Percentiles rank a stretch among this genome's conserved stretches.
Conservation (phyloP, 2,113 vertebrate genomes). For the Chaetura pelagica region DNA sequence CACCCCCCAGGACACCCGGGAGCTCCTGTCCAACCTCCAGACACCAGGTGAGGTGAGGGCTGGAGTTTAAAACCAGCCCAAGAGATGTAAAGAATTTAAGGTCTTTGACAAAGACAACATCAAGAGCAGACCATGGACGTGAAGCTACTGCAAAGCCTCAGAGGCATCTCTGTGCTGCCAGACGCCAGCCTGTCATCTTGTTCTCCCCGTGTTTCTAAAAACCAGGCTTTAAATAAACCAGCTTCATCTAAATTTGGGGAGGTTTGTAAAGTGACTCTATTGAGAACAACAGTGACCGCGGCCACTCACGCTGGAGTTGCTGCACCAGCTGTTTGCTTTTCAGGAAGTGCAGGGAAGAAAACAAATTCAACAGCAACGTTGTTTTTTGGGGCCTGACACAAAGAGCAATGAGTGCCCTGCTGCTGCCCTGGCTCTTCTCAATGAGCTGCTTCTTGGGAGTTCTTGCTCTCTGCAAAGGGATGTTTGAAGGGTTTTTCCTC, state of each 20-base stretch:
- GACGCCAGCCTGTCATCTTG: background rate
- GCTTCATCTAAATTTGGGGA: background rate
- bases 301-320: fast-evolving
- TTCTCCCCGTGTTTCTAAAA: background rate
- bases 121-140: fast-evolving
- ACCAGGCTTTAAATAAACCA: background rate
- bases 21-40: background rate
- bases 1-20: background rate
- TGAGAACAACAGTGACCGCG: background rate
- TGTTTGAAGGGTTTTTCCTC: background rate
- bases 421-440: background rate
- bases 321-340: background rate
- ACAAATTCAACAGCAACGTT: background rate
- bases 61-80: background rate
- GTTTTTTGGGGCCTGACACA: background rate
- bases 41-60: background rate
- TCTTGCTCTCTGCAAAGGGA: background rate
- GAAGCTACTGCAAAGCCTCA: background rate
- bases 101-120: background rate
- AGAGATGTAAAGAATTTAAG: fast-evolving
- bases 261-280: background rate
- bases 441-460: background rate
- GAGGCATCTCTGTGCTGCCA: background rate
- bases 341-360: background rate
- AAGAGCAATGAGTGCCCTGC: background rate